Conservation (phyloP, 2,888 invertebrate species). For the Sthenelais limicola region DNA sequence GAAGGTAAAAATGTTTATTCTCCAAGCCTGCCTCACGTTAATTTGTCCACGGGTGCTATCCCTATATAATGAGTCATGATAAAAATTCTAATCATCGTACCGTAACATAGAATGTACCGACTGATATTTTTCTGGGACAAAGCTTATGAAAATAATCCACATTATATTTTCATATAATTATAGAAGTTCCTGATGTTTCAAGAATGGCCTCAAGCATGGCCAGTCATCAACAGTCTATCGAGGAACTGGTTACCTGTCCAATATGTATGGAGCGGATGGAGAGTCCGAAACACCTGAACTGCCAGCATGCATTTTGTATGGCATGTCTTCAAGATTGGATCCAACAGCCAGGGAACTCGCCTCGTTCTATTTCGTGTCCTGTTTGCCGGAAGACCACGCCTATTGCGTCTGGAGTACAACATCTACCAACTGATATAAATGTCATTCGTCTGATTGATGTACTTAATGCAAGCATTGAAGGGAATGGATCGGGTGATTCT, state of each 20-base stretch:
- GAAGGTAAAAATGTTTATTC: too few relatives aligned
- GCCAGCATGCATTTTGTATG: not conserved
- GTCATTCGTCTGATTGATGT: not conserved
- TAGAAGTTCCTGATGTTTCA: too few relatives aligned
- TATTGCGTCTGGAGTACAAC: not conserved
- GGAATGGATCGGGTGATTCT: too few relatives aligned
- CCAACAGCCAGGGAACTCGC: conserved; percentile 2
- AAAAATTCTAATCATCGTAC: too few relatives aligned
- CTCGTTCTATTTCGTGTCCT: not conserved
- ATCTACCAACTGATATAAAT: not conserved
- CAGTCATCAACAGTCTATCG: not conserved
- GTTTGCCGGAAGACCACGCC: not conserved
- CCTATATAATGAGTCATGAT: too few relatives aligned
- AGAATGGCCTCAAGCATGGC: not conserved
- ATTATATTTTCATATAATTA: too few relatives aligned
- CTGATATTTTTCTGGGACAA: too few relatives aligned
- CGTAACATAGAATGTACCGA: too few relatives aligned
- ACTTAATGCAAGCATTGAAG: too few relatives aligned
- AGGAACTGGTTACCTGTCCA: not conserved
- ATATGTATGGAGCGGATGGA: not conserved
- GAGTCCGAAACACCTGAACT: not conserved
- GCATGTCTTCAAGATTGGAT: not conserved
- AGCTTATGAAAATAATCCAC: too few relatives aligned
- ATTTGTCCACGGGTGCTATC: too few relatives aligned
- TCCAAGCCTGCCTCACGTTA: too few relatives aligned